Percentiles rank a stretch among this genome's conserved stretches.
phyloP scores from a whole-genome alignment of 2,888 invertebrate species.

The Drosophila diplacantha region DNA sequence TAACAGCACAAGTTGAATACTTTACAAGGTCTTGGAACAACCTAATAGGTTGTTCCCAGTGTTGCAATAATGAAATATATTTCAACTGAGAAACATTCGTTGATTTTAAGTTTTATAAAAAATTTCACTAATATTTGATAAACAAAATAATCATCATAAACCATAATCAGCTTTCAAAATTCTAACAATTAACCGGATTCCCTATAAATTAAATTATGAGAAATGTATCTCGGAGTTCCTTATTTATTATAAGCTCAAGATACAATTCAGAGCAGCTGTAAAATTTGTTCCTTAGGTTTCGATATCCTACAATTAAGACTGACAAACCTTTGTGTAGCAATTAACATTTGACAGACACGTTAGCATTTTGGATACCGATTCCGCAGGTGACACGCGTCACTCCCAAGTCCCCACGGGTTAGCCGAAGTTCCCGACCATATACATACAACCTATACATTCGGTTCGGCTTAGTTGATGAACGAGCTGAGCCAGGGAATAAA shows the following conservation, averaged over 20 bases:
- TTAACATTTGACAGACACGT: conserved; percentile 29
- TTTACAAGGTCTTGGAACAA: not conserved
- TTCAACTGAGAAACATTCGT: too few species aligned
- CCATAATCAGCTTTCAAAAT: too few species aligned
- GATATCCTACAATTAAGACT: conserved; percentile 16
- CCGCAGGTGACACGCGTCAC: conserved; percentile 40
- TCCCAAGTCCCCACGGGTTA: conserved; percentile 21
- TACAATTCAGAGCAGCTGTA: conserved; percentile 10
- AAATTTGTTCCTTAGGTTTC: not conserved
- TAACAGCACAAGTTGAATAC: not conserved
- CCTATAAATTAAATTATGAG: too few species aligned
- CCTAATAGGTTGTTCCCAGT: too few species aligned
- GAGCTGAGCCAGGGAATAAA: conserved; percentile 10
- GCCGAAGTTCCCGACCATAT: conserved; percentile 12
- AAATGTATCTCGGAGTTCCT: not conserved
- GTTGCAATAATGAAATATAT: too few species aligned
- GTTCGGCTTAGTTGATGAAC: conserved; percentile 9
- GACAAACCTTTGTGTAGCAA: conserved; percentile 33
- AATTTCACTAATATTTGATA: too few species aligned
- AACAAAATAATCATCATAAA: too few species aligned
- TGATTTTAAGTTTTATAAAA: not conserved
- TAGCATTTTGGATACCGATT: conserved; percentile 16
- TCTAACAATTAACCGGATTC: too few species aligned
- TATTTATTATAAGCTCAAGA: not conserved
- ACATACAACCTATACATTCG: conserved; percentile 14